phyloP scores from a whole-genome alignment of 2,113 vertebrate genomes.

The Rhinoderma darwinii region DNA sequence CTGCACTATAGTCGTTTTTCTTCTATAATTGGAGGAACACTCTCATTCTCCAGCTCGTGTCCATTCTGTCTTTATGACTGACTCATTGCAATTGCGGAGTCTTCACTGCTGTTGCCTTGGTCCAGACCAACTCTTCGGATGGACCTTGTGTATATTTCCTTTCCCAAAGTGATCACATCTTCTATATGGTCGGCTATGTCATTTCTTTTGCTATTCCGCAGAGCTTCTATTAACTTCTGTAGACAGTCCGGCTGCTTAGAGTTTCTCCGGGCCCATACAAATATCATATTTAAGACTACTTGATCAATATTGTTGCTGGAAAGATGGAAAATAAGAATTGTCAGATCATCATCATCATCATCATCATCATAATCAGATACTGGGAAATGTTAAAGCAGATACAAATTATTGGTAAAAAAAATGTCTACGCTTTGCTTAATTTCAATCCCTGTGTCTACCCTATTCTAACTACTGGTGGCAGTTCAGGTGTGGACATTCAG shows the following conservation, averaged over 20 bases:
- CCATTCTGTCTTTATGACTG: conserved; percentile 51
- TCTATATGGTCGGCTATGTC: conserved; percentile 89
- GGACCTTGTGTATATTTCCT: conserved; percentile 83
- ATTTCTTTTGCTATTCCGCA: conserved; percentile 82
- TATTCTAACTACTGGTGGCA: too few species aligned
- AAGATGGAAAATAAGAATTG: conserved; percentile 17
- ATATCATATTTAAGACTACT: conserved; percentile 89
- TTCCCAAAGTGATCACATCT: conserved; percentile 83
- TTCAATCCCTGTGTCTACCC: too few species aligned
- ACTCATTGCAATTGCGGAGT: conserved; percentile 64
- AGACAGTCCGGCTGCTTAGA: conserved; percentile 74
- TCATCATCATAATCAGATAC: background rate
- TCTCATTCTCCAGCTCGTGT: background rate
- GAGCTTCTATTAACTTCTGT: conserved; percentile 76
- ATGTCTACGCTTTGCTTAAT: too few species aligned
- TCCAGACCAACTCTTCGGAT: conserved; percentile 84
- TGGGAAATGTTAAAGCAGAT: background rate
- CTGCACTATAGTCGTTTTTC: too few species aligned
- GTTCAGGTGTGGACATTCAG: too few species aligned
- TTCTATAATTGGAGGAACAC: too few species aligned
- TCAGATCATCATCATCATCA: background rate
- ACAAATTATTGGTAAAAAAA: background rate
- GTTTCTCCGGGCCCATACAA: conserved; percentile 86
- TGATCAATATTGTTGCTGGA: conserved; percentile 83
- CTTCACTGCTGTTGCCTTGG: conserved; percentile 66